Base-by-base conservation (phyloP, 2,888 invertebrate species). In the Galerucella calmariensis region DNA sequence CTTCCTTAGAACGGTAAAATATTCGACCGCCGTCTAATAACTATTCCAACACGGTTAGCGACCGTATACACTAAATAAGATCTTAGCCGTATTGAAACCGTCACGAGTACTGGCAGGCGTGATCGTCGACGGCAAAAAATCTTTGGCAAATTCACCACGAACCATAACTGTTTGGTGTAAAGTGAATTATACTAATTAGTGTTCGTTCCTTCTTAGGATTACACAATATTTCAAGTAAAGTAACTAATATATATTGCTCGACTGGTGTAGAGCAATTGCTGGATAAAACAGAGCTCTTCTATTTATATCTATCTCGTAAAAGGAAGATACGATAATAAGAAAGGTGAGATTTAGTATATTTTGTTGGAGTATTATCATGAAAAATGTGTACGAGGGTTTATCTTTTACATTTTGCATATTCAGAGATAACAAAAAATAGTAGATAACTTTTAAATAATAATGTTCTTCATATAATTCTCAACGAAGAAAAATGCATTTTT, bases 31-130 rank as follows among this genome's bases (percentile, higher is more conserved):
- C 62, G 62, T 63, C 9, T 63, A 58, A 73, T 73, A 73, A 73
- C 46, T 63, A 61, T 73, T 73, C 58, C 63, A 74, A 66, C 74
- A 67, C 61, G 70, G 74, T 74, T 74, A 69, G 74, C 65, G 73
- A 79, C 76, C 62, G 46, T 69, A 41, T 41, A 41, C 35, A 76
- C 79, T 80, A 81, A 82, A 81, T 82, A 82, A 81, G 82, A 82
- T 82, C 82, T 81, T 81, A 80, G 78, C 77, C 73, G 77, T 76
- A 79, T 79, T 80, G 81, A 75, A 81, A 82, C 79, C 81, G 80
- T 83, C 83, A 83, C 83, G 83, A 83, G 81, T 82, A 75, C 78
- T 74, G 77, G 77, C 78, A 82, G 82, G 83, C 83, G 83, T 83
- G 83, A 83, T 83, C 79, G 76, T 76, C 78, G 27, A 62, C 66